Conservation (phyloP, 2,888 invertebrate species). For the Julus scanicus region DNA sequence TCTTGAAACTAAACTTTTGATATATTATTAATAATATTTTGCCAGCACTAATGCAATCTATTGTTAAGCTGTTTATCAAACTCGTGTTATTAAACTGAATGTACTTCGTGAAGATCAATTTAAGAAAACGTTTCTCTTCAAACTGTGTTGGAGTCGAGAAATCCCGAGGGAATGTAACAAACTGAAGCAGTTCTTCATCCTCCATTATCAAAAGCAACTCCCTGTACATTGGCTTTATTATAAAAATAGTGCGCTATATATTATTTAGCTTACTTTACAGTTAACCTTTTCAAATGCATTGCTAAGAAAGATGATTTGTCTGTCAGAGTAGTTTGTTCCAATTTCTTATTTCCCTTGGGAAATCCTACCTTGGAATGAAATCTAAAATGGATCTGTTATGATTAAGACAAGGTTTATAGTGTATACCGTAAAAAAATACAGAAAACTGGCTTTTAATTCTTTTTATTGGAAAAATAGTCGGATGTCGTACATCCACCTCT, state of each 20-base stretch:
- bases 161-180: background rate
- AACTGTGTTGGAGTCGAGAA: background rate
- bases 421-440: background rate
- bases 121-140: background rate
- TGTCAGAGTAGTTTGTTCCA: conserved; percentile 6
- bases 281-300: conserved; percentile 20
- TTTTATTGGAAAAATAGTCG: background rate
- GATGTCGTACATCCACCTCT: background rate
- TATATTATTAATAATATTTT: background rate
- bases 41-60: conserved; percentile 8
- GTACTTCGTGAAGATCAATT: background rate
- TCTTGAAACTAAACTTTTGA: background rate
- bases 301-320: conserved; percentile 34
- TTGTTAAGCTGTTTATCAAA: background rate
- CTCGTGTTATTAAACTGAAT: background rate
- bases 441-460: background rate
- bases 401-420: background rate
- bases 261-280: conserved; percentile 34
- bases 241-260: conserved; percentile 5
- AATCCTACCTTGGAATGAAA: conserved; percentile 15
- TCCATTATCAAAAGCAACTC: background rate
- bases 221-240: background rate
- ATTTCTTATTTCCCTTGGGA: conserved; percentile 4
- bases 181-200: background rate
- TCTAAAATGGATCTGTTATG: conserved; percentile 39